These are phyloP conservation scores for Argyresthia albistria DNA, from an alignment of 2,888 invertebrate species.

Conservation along the genomic window DNA sequence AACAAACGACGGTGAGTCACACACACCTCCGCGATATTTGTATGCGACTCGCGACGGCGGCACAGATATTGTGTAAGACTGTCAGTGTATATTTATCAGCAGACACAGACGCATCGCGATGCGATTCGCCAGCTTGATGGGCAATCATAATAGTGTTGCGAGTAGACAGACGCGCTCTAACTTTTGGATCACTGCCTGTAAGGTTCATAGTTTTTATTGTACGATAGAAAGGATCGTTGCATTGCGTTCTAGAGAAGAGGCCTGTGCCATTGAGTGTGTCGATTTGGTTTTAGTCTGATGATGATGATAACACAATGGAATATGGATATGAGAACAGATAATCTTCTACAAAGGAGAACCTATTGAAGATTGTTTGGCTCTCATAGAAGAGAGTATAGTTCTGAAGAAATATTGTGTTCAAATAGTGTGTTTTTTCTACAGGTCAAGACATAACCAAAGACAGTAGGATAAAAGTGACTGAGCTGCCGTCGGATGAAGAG, in stretches of 20 bases:
- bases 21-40: background rate
- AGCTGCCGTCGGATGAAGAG: conserved; percentile 60
- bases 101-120: conserved; percentile 22
- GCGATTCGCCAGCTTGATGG: conserved; percentile 43
- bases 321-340: too few relatives aligned
- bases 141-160: conserved; percentile 21
- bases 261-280: too few relatives aligned
- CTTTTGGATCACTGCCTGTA: conserved; percentile 4
- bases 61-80: conserved; percentile 20
- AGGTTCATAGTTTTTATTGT: background rate
- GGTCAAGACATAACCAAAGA: conserved; percentile 69
- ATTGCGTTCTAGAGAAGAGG: too few relatives aligned
- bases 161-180: conserved; percentile 12
- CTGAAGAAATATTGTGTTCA: too few relatives aligned
- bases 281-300: too few relatives aligned
- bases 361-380: too few relatives aligned
- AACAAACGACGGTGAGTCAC: conserved; percentile 32
- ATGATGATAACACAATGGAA: too few relatives aligned
- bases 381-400: too few relatives aligned
- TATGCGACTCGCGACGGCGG: background rate
- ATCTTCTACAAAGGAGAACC: too few relatives aligned
- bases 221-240: too few relatives aligned
- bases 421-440: conserved; percentile 16
- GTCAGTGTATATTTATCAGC: conserved; percentile 23
- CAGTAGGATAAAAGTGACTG: conserved; percentile 62